phyloP scores from a whole-genome alignment of 2,797 vertebrate genomes.

The Smutsia gigantea region DNA sequence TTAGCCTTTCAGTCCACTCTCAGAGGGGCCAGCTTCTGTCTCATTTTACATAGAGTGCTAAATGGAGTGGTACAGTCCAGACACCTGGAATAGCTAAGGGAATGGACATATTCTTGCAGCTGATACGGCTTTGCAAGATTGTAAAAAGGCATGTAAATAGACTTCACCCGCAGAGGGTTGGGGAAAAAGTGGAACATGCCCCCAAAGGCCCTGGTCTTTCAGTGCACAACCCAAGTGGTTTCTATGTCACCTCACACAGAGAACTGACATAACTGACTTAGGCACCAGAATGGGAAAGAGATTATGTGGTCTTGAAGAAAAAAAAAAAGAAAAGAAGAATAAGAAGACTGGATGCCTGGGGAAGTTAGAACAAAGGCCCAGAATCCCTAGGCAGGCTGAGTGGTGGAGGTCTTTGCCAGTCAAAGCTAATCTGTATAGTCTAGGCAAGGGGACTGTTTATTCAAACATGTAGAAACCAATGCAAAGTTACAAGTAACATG shows the following conservation, averaged over 20 bases:
- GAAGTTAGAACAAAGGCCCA: too few species aligned
- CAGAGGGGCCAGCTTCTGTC: background rate
- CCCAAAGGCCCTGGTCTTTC: background rate
- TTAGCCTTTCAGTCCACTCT: background rate
- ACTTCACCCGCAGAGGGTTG: background rate
- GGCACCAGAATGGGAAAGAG: too few species aligned
- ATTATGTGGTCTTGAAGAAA: too few species aligned
- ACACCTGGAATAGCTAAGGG: background rate
- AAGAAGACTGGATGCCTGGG: too few species aligned
- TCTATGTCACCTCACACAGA: background rate
- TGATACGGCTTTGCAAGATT: background rate
- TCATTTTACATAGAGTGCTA: background rate
- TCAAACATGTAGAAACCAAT: too few species aligned
- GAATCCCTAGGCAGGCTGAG: too few species aligned
- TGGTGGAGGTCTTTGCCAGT: too few species aligned
- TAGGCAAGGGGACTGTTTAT: too few species aligned
- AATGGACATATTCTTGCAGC: background rate
- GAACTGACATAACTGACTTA: background rate
- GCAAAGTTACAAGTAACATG: too few species aligned
- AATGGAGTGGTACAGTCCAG: background rate
- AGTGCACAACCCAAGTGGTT: background rate
- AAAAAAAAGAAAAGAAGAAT: too few species aligned
- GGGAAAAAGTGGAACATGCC: background rate
- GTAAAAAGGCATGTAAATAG: background rate
- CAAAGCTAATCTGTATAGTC: too few species aligned